Evolutionary conservation across 2,113 vertebrate species (phyloP), one percentile per base, ranked within the genome.

Genomic region (Pontoporia blainvillei): DNA sequence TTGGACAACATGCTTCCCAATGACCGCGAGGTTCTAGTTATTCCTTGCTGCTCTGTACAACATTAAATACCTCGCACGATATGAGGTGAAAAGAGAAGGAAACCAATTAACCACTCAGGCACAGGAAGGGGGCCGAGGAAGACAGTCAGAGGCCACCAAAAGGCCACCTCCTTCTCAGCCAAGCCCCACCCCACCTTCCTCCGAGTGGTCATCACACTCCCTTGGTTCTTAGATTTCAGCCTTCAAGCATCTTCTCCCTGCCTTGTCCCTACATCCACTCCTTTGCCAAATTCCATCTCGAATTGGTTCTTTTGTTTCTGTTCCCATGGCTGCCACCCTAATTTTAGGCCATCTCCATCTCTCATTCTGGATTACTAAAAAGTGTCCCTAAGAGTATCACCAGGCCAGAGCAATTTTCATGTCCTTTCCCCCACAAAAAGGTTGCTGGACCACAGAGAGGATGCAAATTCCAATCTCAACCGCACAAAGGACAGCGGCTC

Each of bases 401-500:
- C 44, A 20, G 12, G 31, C 23, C 2, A 17, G 41, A 54, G 41
- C 39, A 23, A 8, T 52, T 20, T 29, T 41, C 6, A 3, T 18
- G 6, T 27, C 46, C n/a, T 11, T 52, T 57, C 73, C 81, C 59
- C 59, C 44, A 61, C 29, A 1, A 66, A 59, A 27, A 36, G 46
- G 31, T 1, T 41, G n/a, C 71, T 14, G 3, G 34, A 29, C 75
- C 76, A 62, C 8, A 66, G 44, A 66, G 15, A 62, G 0, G 17
- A 15, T 2, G 2, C 7, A 59, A 25, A 59, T 66, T 62, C 34
- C 36, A 34, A 66, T 36, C 6, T 20, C 25, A 57, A 1, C 14
- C 8, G 12, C 12, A 95, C 0, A 0, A 15, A 71, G 34, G n/a
- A 52, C 4, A 1, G 49, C 34, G 1, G 44, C 27, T 10, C 7